Conservation (phyloP, 2,113 vertebrate species). For the Natator depressus region DNA sequence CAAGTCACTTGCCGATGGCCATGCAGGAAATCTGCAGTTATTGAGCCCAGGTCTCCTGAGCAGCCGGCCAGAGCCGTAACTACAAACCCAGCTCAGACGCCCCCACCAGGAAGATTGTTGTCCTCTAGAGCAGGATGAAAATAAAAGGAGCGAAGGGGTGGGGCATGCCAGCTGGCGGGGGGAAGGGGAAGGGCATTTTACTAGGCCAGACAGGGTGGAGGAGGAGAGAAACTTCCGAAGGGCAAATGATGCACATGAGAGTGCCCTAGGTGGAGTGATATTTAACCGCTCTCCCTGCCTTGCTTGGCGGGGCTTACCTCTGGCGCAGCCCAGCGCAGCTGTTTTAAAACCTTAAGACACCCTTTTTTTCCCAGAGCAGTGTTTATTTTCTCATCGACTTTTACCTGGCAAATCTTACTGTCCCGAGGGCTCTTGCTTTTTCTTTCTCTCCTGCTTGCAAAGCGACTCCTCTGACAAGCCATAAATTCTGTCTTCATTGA, state of each 20-base stretch:
- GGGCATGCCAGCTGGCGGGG: too few species aligned
- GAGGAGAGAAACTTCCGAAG: not conserved
- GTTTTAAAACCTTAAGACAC: not conserved
- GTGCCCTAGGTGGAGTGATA: not conserved
- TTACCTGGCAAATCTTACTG: not conserved
- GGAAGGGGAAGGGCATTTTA: not conserved
- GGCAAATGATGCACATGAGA: not conserved
- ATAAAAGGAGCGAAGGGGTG: too few species aligned
- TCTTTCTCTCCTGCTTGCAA: not conserved
- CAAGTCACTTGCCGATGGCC: not conserved
- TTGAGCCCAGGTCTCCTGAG: accelerated
- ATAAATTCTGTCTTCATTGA: constrained; percentile 42
- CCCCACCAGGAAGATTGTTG: not conserved
- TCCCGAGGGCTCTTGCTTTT: not conserved
- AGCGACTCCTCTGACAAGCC: constrained; percentile 5
- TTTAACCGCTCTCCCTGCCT: not conserved
- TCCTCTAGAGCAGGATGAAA: not conserved
- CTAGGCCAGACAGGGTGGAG: not conserved
- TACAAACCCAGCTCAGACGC: not conserved
- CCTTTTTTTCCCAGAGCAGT: not conserved
- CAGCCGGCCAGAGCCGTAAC: accelerated
- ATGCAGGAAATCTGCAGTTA: accelerated
- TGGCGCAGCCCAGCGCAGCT: not conserved
- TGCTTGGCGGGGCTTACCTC: not conserved
- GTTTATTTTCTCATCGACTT: not conserved